Conservation (phyloP, 2,797 vertebrate genomes). For the Sitta carolinensis region DNA sequence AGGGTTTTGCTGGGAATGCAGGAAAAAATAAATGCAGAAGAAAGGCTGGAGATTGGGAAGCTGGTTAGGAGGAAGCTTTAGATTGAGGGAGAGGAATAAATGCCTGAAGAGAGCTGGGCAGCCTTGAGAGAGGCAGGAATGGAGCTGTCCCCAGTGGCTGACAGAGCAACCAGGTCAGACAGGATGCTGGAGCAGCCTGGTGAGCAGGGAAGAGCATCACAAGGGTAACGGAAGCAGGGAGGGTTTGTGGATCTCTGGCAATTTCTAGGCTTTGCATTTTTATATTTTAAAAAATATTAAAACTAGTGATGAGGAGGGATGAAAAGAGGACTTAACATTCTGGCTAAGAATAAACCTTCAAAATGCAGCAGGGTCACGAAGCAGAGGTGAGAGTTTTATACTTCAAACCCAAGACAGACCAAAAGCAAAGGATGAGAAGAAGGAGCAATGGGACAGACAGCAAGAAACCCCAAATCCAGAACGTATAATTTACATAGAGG, state of each 20-base stretch:
- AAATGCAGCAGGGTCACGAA: not conserved
- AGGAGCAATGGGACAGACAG: not conserved
- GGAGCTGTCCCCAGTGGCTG: not conserved
- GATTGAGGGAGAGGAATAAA: not conserved
- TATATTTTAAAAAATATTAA: not conserved
- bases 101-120: not conserved
- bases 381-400: not conserved
- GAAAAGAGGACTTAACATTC: not conserved
- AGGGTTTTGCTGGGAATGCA: not conserved
- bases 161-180: not conserved
- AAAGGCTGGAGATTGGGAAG: not conserved
- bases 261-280: not conserved
- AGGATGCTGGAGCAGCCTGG: not conserved
- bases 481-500: fast-evolving
- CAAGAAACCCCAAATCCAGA: not conserved
- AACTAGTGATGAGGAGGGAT: not conserved
- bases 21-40: not conserved
- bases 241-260: not conserved
- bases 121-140: not conserved
- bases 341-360: not conserved
- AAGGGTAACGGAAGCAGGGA: not conserved
- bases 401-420: not conserved
- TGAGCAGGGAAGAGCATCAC: not conserved
- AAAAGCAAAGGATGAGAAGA: not conserved
- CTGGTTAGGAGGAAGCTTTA: not conserved